These are phyloP conservation scores for Danio rerio DNA, from an alignment of 2,113 vertebrate species.

Conservation along the genomic window GRCz12tu NC_133200.1:29662501-29663000, in stretches of 20 bases:
- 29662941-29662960: too few relatives aligned
- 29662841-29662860: too few relatives aligned
- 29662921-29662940: too few relatives aligned
- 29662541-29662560: conserved; percentile 11
- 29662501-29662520: conserved; percentile 9
- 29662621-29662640: background rate
- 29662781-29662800: background rate
- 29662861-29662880: too few relatives aligned
- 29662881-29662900: too few relatives aligned
- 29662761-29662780: background rate
- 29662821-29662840: too few relatives aligned
- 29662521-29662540: background rate
- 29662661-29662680: conserved; percentile 1
- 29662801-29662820: too few relatives aligned
- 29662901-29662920: too few relatives aligned
- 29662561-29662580: conserved; percentile 12
- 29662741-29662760: background rate
- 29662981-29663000: too few relatives aligned
- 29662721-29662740: background rate
- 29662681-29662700: background rate
- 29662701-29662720: background rate
- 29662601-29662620: background rate
- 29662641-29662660: background rate
- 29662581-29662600: conserved; percentile 26
- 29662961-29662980: too few relatives aligned